Evolutionary conservation across 2,797 vertebrate species (phyloP), one percentile per base, ranked within the genome.

Genomic region (Sciaenops ocellatus): DNA sequence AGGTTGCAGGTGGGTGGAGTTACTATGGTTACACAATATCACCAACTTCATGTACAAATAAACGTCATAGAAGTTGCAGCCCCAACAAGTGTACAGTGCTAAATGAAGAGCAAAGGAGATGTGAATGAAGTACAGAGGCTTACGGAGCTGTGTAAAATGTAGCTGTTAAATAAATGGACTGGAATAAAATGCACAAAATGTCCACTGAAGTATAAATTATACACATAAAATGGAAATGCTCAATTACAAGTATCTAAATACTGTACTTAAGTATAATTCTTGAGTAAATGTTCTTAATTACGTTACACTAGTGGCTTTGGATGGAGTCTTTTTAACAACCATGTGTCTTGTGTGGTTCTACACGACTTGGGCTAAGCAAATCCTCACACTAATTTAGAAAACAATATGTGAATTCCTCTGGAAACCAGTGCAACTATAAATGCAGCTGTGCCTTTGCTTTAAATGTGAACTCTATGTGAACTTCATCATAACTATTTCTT

Each of bases 391-490:
- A 47, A 72, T 73, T 80, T 16, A 52, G 22, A 78, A 46, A 50
- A 73, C 51, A 76, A 20, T 11, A 26, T 28, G 18, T 3, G 2
- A 20, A 22, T 48, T 70, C 20, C 1, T 52, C 46, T 6, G 38
- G 56, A 76, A 70, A 67, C 62, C 9, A 64, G 4, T 44, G 2
- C 28, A 22, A n/a, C 57, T 65, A 28, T 3, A 62, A 62, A 56
- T 60, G 22, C 56, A 73, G 41, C 48, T 38, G 48, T 56, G 18
- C 60, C 3, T 28, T n/a, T 47, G 10, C 57, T 46, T 56, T 48
- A 60, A 75, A 79, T 26, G 5, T 3, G 13, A 75, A 69, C 52
- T 71, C 56, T 63, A 6, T 11, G 48, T 73, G 41, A 89, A 80
- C 72, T 57, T 51, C 8, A 63, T 70, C 77, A 51, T 26, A 48